Evolutionary conservation across 1,140 invertebrate genomes (phyloP), one percentile per base, ranked within the genome.

Genomic region (Leptinotarsa texana): DNA sequence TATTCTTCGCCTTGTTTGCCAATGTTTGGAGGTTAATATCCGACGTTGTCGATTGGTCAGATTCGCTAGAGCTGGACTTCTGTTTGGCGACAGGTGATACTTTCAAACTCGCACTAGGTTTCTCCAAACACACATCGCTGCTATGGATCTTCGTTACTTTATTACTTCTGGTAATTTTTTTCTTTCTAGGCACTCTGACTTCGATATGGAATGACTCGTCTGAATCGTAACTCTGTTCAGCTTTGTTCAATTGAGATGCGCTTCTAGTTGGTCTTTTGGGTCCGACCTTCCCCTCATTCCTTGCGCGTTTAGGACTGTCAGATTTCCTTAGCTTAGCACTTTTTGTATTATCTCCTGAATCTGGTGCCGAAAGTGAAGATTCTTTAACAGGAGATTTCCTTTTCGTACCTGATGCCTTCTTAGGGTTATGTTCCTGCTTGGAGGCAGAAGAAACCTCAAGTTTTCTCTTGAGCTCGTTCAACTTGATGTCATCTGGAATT

Each of bases 41-140:
- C 3, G 81, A 82, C 15, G 80, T 81, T 3, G 80, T 79, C 1
- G 81, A 82, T 48, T 80, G 75, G 72, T 82, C 80, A n/a, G 79
- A 81, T 48, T 80, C 76, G 66, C 75, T 77, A 27, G 69, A 76
- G 22, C 70, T 57, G 17, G 65, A 18, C 66, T 73, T 63, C 13
- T 21, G 24, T 69, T 71, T 67, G 2, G 42, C 15, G 62, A 4
- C 22, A n/a, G 18, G 17, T 72, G 63, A 13, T 27, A 63, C 18
- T 66, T 71, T 69, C 49, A 62, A 62, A 66, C 6, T 13, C 2
- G 27, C 21, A 69, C 22, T 63, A 5, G 13, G n/a, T 65, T 65
- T 66, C 51, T 65, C 24, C 18, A 62, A 11, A 69, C n/a, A 47
- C 13, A 8, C 51, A 13, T 74, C 63, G 11, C 33, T 33, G 1